These are phyloP conservation scores for Ibycter americanus DNA, from an alignment of 2,797 vertebrate genomes.

Conservation along the genomic window DNA sequence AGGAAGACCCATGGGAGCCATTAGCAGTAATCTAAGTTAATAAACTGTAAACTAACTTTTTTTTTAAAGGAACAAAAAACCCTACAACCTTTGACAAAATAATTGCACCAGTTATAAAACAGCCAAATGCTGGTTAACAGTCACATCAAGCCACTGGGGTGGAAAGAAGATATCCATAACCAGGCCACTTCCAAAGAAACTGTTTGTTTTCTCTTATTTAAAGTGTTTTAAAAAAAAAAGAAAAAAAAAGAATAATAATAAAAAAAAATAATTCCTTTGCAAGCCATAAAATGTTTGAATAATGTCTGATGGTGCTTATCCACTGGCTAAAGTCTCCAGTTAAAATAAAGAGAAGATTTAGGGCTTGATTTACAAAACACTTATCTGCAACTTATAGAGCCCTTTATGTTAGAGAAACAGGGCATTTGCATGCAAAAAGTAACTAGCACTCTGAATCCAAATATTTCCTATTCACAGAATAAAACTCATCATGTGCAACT, in stretches of 20 bases:
- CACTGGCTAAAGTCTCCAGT: background rate
- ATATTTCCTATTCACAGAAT: conserved; percentile 38
- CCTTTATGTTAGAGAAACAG: conserved; percentile 48
- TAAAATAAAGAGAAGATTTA: conserved; percentile 17
- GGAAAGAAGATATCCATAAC: conserved; percentile 3
- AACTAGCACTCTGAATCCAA: conserved; percentile 9
- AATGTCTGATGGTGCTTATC: conserved; percentile 14
- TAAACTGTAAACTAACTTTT: conserved; percentile 75
- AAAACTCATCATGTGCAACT: conserved; percentile 51
- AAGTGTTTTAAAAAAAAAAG: background rate
- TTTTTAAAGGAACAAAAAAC: conserved; percentile 38
- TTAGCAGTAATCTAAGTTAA: conserved; percentile 74
- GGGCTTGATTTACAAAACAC: background rate
- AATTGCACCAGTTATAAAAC: conserved; percentile 29
- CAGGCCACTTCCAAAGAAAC: background rate
- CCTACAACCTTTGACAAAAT: conserved; percentile 65
- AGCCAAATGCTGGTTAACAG: conserved; percentile 7
- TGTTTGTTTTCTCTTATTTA: conserved; percentile 17
- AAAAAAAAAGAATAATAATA: background rate
- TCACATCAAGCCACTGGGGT: background rate
- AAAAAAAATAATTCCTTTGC: background rate
- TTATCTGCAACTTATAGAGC: conserved; percentile 27
- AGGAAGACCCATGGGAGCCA: conserved; percentile 66
- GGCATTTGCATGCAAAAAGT: conserved; percentile 59
- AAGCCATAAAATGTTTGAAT: conserved; percentile 3